phyloP scores from a whole-genome alignment of 2,113 vertebrate species.

The cattle (Bos taurus) region ARS-UCD2.0 NC_037328.1:101857001-101857500 shows the following conservation, averaged over 20 bases:
- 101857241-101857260: background rate
- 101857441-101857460: background rate
- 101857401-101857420: background rate
- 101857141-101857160: background rate
- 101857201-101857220: background rate
- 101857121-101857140: background rate
- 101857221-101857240: background rate
- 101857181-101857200: background rate
- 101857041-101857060: background rate
- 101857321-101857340: background rate
- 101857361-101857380: background rate
- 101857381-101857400: background rate
- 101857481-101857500: fast-evolving
- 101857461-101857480: background rate
- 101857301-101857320: background rate
- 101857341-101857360: background rate
- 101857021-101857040: background rate
- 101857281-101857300: fast-evolving
- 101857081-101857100: background rate
- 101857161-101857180: background rate
- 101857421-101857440: background rate
- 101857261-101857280: background rate
- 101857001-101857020: background rate
- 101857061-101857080: background rate
- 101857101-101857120: background rate